Evolutionary conservation across 2,113 vertebrate genomes (phyloP).

Genomic region (Pao palembangensis): DNA sequence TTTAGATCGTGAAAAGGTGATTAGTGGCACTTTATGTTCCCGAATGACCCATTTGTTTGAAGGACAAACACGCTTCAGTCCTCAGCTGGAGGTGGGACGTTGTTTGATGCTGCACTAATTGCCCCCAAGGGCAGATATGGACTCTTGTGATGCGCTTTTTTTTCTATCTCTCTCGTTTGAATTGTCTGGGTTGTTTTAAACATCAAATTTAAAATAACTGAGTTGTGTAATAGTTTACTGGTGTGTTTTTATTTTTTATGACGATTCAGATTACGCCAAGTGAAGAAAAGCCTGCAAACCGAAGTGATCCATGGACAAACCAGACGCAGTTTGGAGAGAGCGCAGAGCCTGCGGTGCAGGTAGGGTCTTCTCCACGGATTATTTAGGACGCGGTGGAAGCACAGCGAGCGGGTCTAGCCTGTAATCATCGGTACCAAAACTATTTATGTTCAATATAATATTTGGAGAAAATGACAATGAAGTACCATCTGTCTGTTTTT

Average conservation of each 20-base stretch:
- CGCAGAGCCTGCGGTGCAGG: background rate
- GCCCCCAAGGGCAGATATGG: conserved; percentile 48
- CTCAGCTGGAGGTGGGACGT: conserved; percentile 41
- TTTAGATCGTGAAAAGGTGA: conserved; percentile 42
- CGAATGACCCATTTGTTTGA: conserved; percentile 60
- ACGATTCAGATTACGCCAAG: too few relatives aligned
- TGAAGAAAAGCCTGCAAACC: conserved; percentile 13
- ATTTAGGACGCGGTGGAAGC: background rate
- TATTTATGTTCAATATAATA: background rate
- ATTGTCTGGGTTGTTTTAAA: too few relatives aligned
- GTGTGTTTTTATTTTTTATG: too few relatives aligned
- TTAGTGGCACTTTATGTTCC: conserved; percentile 51
- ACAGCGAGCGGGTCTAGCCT: too few relatives aligned
- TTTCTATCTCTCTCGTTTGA: too few relatives aligned
- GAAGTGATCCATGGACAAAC: conserved; percentile 20
- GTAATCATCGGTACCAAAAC: background rate
- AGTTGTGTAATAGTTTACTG: too few relatives aligned
- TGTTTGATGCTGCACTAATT: conserved; percentile 52
- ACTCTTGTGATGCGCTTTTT: conserved; percentile 33
- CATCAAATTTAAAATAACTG: too few relatives aligned
- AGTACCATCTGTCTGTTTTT: background rate
- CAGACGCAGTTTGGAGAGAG: conserved; percentile 1
- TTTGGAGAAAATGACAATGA: conserved; percentile 3
- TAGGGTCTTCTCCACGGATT: background rate
- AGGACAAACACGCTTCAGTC: conserved; percentile 62